These are phyloP conservation scores for Poecilia gillii DNA, from an alignment of 2,797 vertebrate species.

Conservation along the genomic window DNA sequence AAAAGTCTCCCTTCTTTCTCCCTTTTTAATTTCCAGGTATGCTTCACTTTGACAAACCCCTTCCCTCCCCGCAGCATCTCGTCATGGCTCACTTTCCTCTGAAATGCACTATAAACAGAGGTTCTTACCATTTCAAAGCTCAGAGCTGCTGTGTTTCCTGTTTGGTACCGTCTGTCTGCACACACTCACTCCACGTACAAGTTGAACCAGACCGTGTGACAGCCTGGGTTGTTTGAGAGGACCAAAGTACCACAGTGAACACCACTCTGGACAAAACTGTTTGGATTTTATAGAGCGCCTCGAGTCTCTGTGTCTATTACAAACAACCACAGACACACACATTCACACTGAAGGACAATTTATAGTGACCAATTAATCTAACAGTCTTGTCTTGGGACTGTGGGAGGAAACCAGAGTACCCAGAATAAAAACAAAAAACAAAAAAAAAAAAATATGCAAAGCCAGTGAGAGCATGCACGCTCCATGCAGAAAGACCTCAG, in stretches of 20 bases:
- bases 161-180: slow-evolving; percentile 44
- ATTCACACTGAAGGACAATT: background rate
- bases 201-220: slow-evolving; percentile 6
- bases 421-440: too few relatives aligned
- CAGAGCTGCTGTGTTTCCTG: slow-evolving; percentile 47
- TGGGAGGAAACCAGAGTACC: too few relatives aligned
- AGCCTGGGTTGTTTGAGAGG: background rate
- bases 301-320: background rate
- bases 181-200: background rate
- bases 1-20: slow-evolving; percentile 10
- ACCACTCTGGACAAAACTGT: background rate
- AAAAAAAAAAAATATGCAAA: too few relatives aligned
- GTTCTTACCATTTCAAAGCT: slow-evolving; percentile 80
- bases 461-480: too few relatives aligned
- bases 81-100: slow-evolving; percentile 64
- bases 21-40: slow-evolving; percentile 15
- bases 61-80: slow-evolving; percentile 19
- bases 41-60: slow-evolving; percentile 14
- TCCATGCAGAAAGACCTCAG: too few relatives aligned
- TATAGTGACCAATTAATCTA: background rate
- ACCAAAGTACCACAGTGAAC: slow-evolving; percentile 24
- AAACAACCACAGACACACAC: background rate
- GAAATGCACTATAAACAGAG: slow-evolving; percentile 66
- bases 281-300: background rate
- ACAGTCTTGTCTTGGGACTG: too few relatives aligned